Base-by-base conservation (phyloP, 2,888 invertebrate genomes). In the Poecilobothrus nobilitatus region DNA sequence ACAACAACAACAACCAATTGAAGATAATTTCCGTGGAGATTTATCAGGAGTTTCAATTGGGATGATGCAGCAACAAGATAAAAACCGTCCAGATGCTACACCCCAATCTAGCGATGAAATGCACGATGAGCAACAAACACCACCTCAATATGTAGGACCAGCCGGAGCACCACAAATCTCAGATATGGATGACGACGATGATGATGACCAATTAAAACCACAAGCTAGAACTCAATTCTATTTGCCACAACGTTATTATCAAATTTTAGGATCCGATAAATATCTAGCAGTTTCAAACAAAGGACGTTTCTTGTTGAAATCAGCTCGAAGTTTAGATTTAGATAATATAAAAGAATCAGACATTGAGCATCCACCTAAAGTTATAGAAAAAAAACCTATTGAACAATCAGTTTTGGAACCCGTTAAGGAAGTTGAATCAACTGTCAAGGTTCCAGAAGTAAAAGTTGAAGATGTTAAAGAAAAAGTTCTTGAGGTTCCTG, bases 241-340 rank as follows among this genome's bases (percentile, higher is more conserved):
- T n/a, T 65, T 71, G 6, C 71, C 71, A 1, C 69, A 70, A 41
- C 41, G 63, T 21, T 69, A 68, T 20, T 71, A 68, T 22, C 69
- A 70, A 18, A 66, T 71, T 6, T 66, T 69, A 8, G 70, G 69
- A n/a, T 67, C 70, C 8, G 68, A 69, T 53, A 69, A 69, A 33
- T 68, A 69, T 27, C 63, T 71, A 44, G 67, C 69, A 22, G 70
- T 71, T 9, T 67, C 68, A 44, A 70, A 69, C 34, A 71, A 71
- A 68, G 71, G 71, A 3, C 27, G 70, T 20, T 71, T 71, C 41
- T 62, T 71, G 10, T 63, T 71, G 15, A 71, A 70, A 68, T 66
- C 70, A 61, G 71, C 70, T 2, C 63, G 71, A 15, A 70, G 68
- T 53, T 33, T 70, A 12, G 68, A 71, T 21, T 20, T 70, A 20